Evolutionary conservation across 2,888 invertebrate species (phyloP), one percentile per base, ranked within the genome.

Genomic region (Stegophylla sp.): DNA sequence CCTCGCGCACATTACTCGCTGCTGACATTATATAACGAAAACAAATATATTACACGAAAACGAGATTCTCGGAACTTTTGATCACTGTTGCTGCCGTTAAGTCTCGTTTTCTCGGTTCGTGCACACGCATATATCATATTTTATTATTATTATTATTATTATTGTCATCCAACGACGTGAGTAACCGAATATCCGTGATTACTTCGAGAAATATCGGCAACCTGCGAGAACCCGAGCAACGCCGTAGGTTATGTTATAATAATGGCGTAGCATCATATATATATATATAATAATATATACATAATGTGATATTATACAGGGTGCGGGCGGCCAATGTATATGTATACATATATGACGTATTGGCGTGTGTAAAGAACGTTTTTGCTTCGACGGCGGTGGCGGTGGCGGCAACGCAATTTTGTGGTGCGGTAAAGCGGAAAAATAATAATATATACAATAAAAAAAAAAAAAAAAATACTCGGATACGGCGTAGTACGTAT

Each of bases 371-470:
- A 59, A 51, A 69, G 66, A 48, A 71, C 79, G 61, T 69, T 69
- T 69, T 69, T 69, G 61, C 64, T 48, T 10, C n/a, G 64, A 2
- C 28, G 26, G 28, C 13, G 12, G n/a, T n/a, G 28, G 28, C n/a
- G 41, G 23, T 5, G 20, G 74, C 45, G 34, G 17, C 61, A 28
- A 71, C 79, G 59, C 71, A 71, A 79, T 79, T 79, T 79, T 45
- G 79, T 61, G 59, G 79, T 69, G 79, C 79, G 61, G 69, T 69
- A 79, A 71, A 69, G 79, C 79, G 79, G 79, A 79, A 79, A 79
- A 79, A 79, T 79, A 79, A 79, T 79, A 77, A 77, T 67, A 77
- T 76, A 76, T 76, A 76, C 76, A 67, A 79, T 79, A 79, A 69
- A 45, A 69, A 67, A 28, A 64, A 75, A 53, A 51, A 56, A 17